Evolutionary conservation across 2,888 invertebrate species (phyloP).

Genomic region (Tricholauxania praeusta): DNA sequence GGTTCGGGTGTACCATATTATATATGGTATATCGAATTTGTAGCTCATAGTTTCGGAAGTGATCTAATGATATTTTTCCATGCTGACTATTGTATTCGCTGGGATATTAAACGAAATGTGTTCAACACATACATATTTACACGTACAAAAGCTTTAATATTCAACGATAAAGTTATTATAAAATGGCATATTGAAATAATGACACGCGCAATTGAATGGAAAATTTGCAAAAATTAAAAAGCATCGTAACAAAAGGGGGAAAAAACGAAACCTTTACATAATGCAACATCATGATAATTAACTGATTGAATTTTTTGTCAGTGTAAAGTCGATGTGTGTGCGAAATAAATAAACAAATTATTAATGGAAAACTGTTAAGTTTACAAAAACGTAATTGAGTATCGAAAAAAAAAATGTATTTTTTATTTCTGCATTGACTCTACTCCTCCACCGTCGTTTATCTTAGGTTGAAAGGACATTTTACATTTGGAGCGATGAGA

Average conservation of each 20-base stretch:
- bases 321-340: background rate
- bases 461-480: background rate
- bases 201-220: slow-evolving; percentile 18
- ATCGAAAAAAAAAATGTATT: background rate
- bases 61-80: no score
- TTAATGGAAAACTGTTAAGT: slow-evolving; percentile 63
- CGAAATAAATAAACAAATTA: slow-evolving; percentile 57
- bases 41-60: no score
- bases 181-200: slow-evolving; percentile 12
- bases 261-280: slow-evolving; percentile 39
- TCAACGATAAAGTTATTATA: background rate
- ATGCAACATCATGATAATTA: slow-evolving; percentile 28
- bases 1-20: no score
- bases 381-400: slow-evolving; percentile 64
- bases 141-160: no score
- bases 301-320: slow-evolving; percentile 10
- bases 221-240: slow-evolving; percentile 20
- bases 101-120: no score
- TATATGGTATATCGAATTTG: no score
- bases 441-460: no score
- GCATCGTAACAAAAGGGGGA: slow-evolving; percentile 6
- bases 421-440: no score
- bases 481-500: background rate
- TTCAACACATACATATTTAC: no score
- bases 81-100: no score